Percentiles rank a stretch among this genome's conserved stretches.
phyloP scores from a whole-genome alignment of 2,797 vertebrate species.

The Astyanax mexicanus region DNA sequence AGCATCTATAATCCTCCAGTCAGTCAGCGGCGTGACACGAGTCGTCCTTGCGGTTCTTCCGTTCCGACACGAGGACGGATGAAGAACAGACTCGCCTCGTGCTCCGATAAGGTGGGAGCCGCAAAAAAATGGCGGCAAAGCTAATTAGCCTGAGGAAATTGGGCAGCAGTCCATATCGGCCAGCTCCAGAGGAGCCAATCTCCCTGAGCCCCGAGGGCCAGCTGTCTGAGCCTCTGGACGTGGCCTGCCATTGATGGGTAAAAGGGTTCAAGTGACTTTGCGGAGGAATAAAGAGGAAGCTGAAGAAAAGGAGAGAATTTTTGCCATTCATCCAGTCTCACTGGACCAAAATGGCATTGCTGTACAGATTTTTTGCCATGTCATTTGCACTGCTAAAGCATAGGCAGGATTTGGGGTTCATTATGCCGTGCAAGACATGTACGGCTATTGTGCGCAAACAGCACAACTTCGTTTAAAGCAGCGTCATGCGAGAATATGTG shows the following conservation, averaged over 20 bases:
- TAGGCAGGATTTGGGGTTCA: not conserved
- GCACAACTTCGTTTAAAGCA: too few relatives aligned
- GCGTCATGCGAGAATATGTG: too few relatives aligned
- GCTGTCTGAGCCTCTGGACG: constrained; percentile 51
- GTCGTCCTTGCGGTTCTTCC: not conserved
- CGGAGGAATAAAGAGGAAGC: constrained; percentile 58
- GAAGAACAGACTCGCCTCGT: constrained; percentile 64
- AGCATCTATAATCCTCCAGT: constrained; percentile 11
- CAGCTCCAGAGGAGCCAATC: constrained; percentile 52
- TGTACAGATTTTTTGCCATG: not conserved
- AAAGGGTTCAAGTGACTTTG: constrained; percentile 70
- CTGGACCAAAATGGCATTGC: not conserved
- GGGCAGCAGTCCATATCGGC: constrained; percentile 76
- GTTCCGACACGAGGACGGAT: constrained; percentile 13
- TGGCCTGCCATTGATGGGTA: constrained; percentile 62
- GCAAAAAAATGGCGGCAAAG: constrained; percentile 73
- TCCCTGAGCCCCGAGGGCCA: constrained; percentile 57
- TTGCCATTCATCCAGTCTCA: not conserved
- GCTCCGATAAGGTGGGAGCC: constrained; percentile 73
- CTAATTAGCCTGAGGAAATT: constrained; percentile 84
- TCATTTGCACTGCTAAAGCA: not conserved
- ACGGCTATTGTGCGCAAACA: too few relatives aligned
- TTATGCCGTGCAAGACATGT: too few relatives aligned
- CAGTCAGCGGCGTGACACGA: constrained; percentile 20
- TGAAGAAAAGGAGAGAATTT: not conserved